Evolutionary conservation across 2,113 vertebrate genomes (phyloP).

Genomic region (Phycodurus eques): DNA sequence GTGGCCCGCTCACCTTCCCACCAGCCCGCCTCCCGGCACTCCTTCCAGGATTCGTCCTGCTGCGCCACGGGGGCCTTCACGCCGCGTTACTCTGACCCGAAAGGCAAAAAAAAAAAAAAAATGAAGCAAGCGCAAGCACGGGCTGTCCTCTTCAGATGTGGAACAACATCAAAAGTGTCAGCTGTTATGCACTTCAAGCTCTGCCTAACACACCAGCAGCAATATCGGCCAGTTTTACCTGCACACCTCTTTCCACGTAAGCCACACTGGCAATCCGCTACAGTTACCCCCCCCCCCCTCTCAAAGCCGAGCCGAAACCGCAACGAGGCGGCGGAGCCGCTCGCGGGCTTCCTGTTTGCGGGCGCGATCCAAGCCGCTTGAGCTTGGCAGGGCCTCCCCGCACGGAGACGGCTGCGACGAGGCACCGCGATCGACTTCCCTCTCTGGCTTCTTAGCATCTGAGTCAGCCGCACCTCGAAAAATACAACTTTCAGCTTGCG

Average conservation of each 20-base stretch:
- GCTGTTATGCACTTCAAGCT: neutral
- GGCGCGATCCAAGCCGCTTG: constrained; percentile 70
- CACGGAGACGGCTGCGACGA: constrained; percentile 18
- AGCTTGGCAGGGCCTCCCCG: constrained; percentile 73
- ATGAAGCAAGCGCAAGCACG: neutral
- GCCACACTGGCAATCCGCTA: neutral
- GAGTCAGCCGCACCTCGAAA: no score
- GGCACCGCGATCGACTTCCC: no score
- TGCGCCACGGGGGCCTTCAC: constrained; percentile 27
- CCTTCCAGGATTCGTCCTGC: constrained; percentile 61
- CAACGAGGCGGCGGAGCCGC: constrained; percentile 43
- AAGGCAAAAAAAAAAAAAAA: neutral
- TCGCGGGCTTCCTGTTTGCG: constrained; percentile 57
- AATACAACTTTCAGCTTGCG: no score
- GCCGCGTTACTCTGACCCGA: neutral
- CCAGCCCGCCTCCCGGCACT: constrained; percentile 38
- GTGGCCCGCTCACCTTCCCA: constrained; percentile 33
- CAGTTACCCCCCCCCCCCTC: neutral
- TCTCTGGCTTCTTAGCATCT: no score
- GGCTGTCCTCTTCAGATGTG: neutral
- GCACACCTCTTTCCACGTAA: neutral
- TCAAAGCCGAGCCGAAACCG: neutral
- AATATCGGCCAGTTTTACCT: neutral
- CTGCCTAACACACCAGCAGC: neutral
- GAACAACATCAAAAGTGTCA: neutral